Evolutionary conservation across 2,888 invertebrate genomes (phyloP), one percentile per base, ranked within the genome.

Genomic region (Pharmacophagus antenor): DNA sequence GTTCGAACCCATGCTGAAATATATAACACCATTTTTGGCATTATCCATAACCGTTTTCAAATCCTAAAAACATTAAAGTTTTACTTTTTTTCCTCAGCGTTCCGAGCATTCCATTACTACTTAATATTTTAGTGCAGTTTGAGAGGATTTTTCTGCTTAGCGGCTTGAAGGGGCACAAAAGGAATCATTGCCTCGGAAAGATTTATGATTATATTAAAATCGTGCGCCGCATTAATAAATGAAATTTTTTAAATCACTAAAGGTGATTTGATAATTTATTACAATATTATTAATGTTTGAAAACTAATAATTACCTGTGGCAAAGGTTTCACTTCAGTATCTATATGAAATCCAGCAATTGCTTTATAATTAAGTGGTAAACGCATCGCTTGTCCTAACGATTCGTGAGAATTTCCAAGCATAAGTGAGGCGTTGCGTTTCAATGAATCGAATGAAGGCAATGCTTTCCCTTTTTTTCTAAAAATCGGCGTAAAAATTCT

Each of bases 1-100:
- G 46, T 79, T 83, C 0, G 85, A 79, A 1, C 91, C 91, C 76
- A 91, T 70, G 56, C 89, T 90, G 67, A 91, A 89, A 70, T 80
- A 85, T 56, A 91, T 81, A 0, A 87, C 82, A 0, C 91, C 91
- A 42, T 88, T 58, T 41, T 74, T 72, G 0, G 88, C 74, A 7
- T 70, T 67, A 42, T 88, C 84, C 70, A 89, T 69, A 54, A 84
- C 71, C 22, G 70, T 73, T 64, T 85, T 67, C 1, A 89, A 63
- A 61, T 83, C 74, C 84, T 84, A 18, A 64, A 60, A n/a, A 7
- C 25, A 27, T 2, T 22, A 17, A 15, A 7, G 18, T 6, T 21
- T 44, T 3, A 44, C 12, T 31, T 31, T 31, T 31, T 31, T 15
- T 10, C 12, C 0, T 31, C 1, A 31, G n/a, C n/a, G n/a, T n/a